phyloP scores from a whole-genome alignment of 2,113 vertebrate species.

The Platysteira castanea region DNA sequence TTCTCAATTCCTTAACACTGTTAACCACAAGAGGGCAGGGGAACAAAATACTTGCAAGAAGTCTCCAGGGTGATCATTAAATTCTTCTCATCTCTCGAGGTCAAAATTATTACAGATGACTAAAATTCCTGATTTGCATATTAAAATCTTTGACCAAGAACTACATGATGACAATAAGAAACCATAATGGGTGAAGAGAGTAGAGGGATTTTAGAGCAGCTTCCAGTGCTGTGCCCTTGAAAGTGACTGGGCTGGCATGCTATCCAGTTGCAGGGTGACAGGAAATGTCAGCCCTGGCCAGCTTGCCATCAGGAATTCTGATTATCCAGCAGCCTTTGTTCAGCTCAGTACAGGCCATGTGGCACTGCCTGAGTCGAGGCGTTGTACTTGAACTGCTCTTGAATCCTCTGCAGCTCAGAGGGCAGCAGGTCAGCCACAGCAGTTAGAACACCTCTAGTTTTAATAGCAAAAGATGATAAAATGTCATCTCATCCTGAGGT shows the following conservation, averaged over 20 bases:
- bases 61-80: not conserved
- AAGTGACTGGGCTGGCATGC: not conserved
- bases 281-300: not conserved
- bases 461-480: not conserved
- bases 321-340: not conserved
- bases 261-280: not conserved
- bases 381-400: not conserved
- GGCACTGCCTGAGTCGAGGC: not conserved
- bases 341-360: not conserved
- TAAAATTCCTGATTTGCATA: not conserved
- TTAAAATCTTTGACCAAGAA: not conserved
- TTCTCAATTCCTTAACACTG: not conserved
- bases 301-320: not conserved
- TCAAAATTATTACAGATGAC: not conserved
- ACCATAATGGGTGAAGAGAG: not conserved
- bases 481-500: not conserved
- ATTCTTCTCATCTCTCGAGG: not conserved
- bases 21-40: constrained; percentile 50
- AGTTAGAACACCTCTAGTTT: not conserved
- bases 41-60: not conserved
- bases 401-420: not conserved
- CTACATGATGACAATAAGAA: not conserved
- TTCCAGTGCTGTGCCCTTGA: not conserved
- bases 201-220: not conserved
- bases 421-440: not conserved